phyloP scores from a whole-genome alignment of 2,888 invertebrate genomes.

The Cosmopolites sordidus region DNA sequence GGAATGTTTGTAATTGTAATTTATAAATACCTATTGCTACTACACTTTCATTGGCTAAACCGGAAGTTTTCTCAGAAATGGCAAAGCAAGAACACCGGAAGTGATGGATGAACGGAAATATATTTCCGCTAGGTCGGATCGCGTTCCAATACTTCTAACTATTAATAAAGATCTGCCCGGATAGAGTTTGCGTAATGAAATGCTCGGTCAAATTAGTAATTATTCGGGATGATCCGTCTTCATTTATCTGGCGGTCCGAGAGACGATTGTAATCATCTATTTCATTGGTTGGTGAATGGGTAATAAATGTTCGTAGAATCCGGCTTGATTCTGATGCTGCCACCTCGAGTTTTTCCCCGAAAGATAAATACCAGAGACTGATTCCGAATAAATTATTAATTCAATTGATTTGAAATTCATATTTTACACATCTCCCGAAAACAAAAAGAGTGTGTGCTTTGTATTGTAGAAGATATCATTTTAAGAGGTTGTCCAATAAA shows the following conservation, averaged over 20 bases:
- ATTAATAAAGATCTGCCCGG: slow-evolving; percentile 40
- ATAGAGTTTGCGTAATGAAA: slow-evolving; percentile 41
- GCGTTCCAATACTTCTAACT: slow-evolving; percentile 32
- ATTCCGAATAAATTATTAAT: background rate
- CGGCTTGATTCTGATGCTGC: slow-evolving; percentile 23
- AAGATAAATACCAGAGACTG: background rate
- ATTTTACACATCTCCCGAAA: too few species aligned
- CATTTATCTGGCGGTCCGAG: slow-evolving; percentile 49
- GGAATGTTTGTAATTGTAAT: too few species aligned
- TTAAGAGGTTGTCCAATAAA: too few species aligned
- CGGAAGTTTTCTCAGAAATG: too few species aligned
- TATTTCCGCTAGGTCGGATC: slow-evolving; percentile 17
- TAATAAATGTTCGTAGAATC: slow-evolving; percentile 45
- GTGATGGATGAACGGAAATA: slow-evolving; percentile 20
- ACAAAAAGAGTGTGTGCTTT: too few species aligned
- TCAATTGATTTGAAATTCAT: too few species aligned
- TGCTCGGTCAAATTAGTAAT: slow-evolving; percentile 52
- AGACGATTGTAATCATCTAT: slow-evolving; percentile 50
- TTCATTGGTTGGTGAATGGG: slow-evolving; percentile 50
- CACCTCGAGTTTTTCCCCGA: background rate
- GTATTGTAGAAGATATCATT: too few species aligned
- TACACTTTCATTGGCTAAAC: too few species aligned
- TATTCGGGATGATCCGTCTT: slow-evolving; percentile 49
- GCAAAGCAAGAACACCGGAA: too few species aligned
- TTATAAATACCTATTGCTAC: too few species aligned